A percentile compares a stretch with the other conserved stretches of the same genome.
Conservation (phyloP, 2,888 invertebrate genomes). For the Caradrina kadenii region DNA sequence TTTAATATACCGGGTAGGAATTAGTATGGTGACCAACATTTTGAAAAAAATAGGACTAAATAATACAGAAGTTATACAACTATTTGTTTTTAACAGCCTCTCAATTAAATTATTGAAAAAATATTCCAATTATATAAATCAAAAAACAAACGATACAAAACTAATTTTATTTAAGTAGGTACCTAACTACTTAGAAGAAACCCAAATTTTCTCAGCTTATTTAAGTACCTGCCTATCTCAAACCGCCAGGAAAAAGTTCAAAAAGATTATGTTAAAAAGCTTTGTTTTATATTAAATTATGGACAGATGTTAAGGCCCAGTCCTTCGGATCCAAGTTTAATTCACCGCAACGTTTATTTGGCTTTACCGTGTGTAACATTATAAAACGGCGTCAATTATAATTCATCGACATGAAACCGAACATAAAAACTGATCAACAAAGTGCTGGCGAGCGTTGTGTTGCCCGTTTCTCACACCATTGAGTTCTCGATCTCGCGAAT, state of each 20-base stretch:
- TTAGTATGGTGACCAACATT: constrained; percentile 2
- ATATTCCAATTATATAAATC: neutral
- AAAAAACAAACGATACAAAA: constrained; percentile 9
- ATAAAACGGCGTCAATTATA: constrained; percentile 59
- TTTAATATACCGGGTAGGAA: neutral
- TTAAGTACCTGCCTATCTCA: constrained; percentile 13
- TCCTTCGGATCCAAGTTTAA: constrained; percentile 38
- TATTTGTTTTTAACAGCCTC: too few species aligned
- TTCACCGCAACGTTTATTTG: constrained; percentile 41
- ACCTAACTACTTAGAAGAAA: constrained; percentile 9
- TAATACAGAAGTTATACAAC: too few species aligned
- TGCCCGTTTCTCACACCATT: constrained; percentile 19
- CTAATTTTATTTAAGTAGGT: constrained; percentile 11
- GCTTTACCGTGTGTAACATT: constrained; percentile 36
- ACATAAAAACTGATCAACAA: constrained; percentile 55
- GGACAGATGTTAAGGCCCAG: constrained; percentile 27
- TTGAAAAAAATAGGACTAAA: neutral
- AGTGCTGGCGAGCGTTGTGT: constrained; percentile 29
- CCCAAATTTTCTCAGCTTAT: constrained; percentile 13
- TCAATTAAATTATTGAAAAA: neutral
- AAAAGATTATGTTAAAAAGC: constrained; percentile 41
- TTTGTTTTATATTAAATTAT: constrained; percentile 50
- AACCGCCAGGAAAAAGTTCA: constrained; percentile 13
- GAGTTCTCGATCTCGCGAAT: constrained; percentile 35
- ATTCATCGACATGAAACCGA: constrained; percentile 54